Evolutionary conservation across 1,140 invertebrate species (phyloP).

Genomic region (Lepidotrigona ventralis): DNA sequence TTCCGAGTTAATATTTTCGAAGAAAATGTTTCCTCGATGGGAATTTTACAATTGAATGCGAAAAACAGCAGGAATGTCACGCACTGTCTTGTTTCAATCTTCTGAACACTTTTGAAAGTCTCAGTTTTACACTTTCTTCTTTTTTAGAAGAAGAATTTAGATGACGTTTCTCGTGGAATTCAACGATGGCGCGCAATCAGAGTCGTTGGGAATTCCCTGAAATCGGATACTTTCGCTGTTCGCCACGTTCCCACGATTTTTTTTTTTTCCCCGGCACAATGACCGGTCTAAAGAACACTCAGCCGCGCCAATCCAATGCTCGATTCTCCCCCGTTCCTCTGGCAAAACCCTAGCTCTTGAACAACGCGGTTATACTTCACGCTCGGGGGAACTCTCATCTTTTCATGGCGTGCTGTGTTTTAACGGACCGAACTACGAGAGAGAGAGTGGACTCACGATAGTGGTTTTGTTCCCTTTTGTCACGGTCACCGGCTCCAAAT

Average conservation of each 20-base stretch:
- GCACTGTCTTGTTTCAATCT: too few relatives aligned
- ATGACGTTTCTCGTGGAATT: neutral
- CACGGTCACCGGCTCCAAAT: neutral
- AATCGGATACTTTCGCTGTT: neutral
- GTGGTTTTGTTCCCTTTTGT: neutral
- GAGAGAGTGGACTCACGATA: neutral
- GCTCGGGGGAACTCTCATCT: conserved; percentile 11
- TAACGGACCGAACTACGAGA: neutral
- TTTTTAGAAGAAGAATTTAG: neutral
- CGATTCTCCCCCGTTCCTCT: neutral
- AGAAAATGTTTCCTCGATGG: too few relatives aligned
- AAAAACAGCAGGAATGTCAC: too few relatives aligned
- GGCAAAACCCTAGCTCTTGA: neutral
- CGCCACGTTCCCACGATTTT: neutral
- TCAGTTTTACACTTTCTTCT: too few relatives aligned
- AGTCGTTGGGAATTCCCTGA: neutral
- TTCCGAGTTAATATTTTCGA: too few relatives aligned
- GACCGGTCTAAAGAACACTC: conserved; percentile 11
- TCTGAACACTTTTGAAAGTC: too few relatives aligned
- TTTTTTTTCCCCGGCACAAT: neutral
- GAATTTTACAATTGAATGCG: too few relatives aligned
- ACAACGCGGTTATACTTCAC: conserved; percentile 7
- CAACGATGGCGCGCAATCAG: neutral
- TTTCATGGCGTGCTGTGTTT: conserved; percentile 14
- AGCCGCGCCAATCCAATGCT: conserved; percentile 7